Evolutionary conservation across 2,797 vertebrate genomes (phyloP), one percentile per base, ranked within the genome.

Genomic region (Sphenodon punctatus): DNA sequence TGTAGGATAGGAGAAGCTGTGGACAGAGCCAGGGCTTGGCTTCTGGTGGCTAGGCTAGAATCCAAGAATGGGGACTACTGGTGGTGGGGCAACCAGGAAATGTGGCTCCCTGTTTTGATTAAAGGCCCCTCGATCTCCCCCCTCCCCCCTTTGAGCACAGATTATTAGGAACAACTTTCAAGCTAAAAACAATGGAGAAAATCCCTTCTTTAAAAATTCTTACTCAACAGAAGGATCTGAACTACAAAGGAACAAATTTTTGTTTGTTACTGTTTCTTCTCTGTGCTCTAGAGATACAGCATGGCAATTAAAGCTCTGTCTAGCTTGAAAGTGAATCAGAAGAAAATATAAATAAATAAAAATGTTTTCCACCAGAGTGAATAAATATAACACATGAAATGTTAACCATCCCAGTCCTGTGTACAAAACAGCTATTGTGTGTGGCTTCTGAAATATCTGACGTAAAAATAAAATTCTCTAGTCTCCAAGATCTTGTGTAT

Each of bases 341-440:
- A 78, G 45, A 30, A 81, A 71, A 27, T 61, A 74, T 67, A 80
- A 89, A 78, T 80, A 81, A 71, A 74, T 78, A 78, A 67, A 51
- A 12, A 66, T 0, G 2, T 0, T 69, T 88, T 72, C 58, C 36
- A 70, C 85, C 89, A 75, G 19, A 6, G 17, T 27, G 11, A n/a
- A n/a, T n/a, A n/a, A 45, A 75, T 65, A 51, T 30, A 59, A 6
- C 10, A 12, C 39, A 75, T 75, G 41, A 82, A 72, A 78, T 59
- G 55, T 75, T 80, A 87, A 88, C n/a, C 34, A 75, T 42, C 23
- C 27, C 25, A 68, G 42, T 63, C 59, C 23, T 63, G 7, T 19
- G 5, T 32, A 38, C 75, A 17, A 13, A 75, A 79, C 27, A 68
- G 61, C 14, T 77, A 42, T 73, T 30, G n/a, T 10, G 43, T 19